Base-by-base conservation (phyloP, 2,113 vertebrate genomes). In the Salvelinus alpinus region DNA sequence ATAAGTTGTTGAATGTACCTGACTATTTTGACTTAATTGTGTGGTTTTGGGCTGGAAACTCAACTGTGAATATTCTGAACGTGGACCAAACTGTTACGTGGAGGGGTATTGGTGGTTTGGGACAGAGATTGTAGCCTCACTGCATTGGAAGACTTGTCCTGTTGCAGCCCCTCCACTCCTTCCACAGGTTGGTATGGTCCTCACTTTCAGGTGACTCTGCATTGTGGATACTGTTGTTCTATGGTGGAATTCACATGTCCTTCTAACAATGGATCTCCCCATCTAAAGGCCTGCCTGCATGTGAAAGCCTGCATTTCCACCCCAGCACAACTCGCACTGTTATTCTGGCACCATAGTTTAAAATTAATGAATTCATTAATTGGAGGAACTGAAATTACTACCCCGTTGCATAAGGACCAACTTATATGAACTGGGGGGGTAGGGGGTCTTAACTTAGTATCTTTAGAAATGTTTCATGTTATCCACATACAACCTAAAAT, bases 21-120 rank as follows among this genome's bases (percentile, higher is more conserved):
- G n/a, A 18, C 0, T 72, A 74, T 79, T 62, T 31, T 13, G 74
- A 81, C 76, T 85, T 80, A 78, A 87, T 89, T 77, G 80, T 79
- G 79, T 80, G 78, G 84, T 68, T 80, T 83, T 78, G 65, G 71
- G 69, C 78, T 78, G 66, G 83, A 54, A 70, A 14, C 51, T 38
- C 38, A 81, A 75, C 78, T 70, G 72, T 70, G 77, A 31, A 76
- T 77, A 38, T 57, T 68, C 38, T 31, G 18, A 82, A 66, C 78
- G 71, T 62, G 59, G 59, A 62, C 59, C 59, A 22, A 22, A 22
- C 18, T 0, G 6, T 62, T 62, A 20, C 4, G 16, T 57, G 54
- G 71, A 48, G 78, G 68, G 79, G 38, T 44, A 12, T 83, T 76
- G 57, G 16, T 44, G 64, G n/a, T 79, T 71, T 75, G 62, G 73